Evolutionary conservation across 2,113 vertebrate genomes (phyloP), one percentile per base, ranked within the genome.

Genomic region (Lepus timidus): DNA sequence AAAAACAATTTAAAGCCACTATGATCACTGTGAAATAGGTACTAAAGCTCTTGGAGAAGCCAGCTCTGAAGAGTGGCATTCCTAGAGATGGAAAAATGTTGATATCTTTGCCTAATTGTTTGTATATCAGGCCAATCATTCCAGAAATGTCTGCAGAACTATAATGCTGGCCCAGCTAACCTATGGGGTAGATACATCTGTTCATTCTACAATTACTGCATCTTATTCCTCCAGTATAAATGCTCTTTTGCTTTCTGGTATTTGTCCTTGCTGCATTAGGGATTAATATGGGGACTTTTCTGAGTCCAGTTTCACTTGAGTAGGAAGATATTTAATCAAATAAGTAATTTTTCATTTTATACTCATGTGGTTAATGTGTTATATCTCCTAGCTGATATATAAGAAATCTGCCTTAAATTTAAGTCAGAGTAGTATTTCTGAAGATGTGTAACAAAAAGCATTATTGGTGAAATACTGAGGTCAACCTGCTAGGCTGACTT

Each of bases 341-440:
- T 87, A 75, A 58, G 29, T 88, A 9, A 33, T 62, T 49, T 88
- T 9, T 44, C 36, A 29, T 36, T 79, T 93, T 79, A 31, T 87
- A 14, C 29, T 96, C 70, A 88, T 80, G n/a, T 75, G 19, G 31
- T 76, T 93, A 86, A 85, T 33, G 29, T 68, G 29, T 29, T 84
- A 65, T 1, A 68, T 0, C 4, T 65, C 25, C 4, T 31, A 25
- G 11, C 27, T 67, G 51, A 68, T 29, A 23, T 39, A 1, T 58
- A 94, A 87, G 17, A 71, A 76, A 68, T 81, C 36, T 83, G 44
- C 39, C 22, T 88, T 68, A 83, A 73, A 58, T 95, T 62, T 80
- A 86, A 39, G n/a, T 9, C 68, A 90, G 20, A 62, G 3, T 13
- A 81, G 11, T 67, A 75, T 78, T 89, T 94, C 4, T 75, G 36